Evolutionary conservation across 2,113 vertebrate genomes (phyloP).

Genomic region (Columbina picui): DNA sequence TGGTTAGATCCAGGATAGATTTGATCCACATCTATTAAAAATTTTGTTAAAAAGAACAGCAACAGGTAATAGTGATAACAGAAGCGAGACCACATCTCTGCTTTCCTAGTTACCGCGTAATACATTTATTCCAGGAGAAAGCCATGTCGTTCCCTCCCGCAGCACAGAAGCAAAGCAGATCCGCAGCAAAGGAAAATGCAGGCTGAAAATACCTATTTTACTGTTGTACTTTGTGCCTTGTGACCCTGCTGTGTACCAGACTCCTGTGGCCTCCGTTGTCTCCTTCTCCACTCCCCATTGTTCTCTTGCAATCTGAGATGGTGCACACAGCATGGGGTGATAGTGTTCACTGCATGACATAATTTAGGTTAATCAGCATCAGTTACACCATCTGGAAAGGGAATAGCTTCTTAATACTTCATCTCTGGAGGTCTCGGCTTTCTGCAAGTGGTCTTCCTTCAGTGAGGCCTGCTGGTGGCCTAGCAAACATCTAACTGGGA

Average conservation of each 20-base stretch:
- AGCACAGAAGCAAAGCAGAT: neutral
- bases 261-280: neutral
- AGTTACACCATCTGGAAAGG: conserved; percentile 51
- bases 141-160: accelerated
- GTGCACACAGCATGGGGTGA: conserved; percentile 19
- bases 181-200: neutral
- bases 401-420: conserved; percentile 17
- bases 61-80: neutral
- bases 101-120: neutral
- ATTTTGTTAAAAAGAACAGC: neutral
- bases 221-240: neutral
- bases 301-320: conserved; percentile 15
- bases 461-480: neutral
- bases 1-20: neutral
- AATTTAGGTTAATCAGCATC: conserved; percentile 63
- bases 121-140: accelerated
- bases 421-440: neutral
- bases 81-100: neutral
- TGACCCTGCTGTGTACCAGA: neutral
- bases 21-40: neutral
- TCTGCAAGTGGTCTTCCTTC: neutral
- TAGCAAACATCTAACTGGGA: neutral
- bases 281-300: conserved; percentile 1
- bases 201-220: neutral
- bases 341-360: neutral